Conservation (phyloP, 2,888 invertebrate genomes). For the Epinotia nisella region DNA sequence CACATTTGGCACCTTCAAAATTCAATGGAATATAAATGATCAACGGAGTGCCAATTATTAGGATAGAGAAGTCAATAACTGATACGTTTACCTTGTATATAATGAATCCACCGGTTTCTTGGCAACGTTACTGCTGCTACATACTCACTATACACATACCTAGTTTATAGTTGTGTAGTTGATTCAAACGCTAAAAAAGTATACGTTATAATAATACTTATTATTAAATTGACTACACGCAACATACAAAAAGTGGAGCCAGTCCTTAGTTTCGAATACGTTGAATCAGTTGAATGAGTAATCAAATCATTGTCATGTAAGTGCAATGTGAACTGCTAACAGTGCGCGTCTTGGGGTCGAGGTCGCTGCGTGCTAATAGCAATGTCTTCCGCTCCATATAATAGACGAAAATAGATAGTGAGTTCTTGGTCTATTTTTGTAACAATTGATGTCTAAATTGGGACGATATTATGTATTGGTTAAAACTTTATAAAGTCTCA, state of each 20-base stretch:
- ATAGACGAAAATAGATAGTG: not conserved
- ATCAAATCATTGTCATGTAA: constrained; percentile 20
- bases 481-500: no score
- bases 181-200: no score
- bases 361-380: constrained; percentile 35
- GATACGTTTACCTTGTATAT: not conserved
- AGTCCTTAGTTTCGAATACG: no score
- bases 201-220: no score
- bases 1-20: no score
- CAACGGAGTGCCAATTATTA: no score
- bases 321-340: constrained; percentile 36
- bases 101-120: not conserved
- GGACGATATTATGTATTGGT: no score
- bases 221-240: no score
- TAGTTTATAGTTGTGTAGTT: no score
- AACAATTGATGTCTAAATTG: not conserved
- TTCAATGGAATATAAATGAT: no score
- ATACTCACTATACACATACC: no score
- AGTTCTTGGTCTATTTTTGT: not conserved
- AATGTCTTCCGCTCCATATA: constrained; percentile 24
- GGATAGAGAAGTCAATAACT: no score
- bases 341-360: constrained; percentile 36
- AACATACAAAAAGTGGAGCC: not conserved
- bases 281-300: not conserved
- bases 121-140: not conserved